Base-by-base conservation (phyloP, 2,113 vertebrate species). In the Pollimyrus isidori region DNA sequence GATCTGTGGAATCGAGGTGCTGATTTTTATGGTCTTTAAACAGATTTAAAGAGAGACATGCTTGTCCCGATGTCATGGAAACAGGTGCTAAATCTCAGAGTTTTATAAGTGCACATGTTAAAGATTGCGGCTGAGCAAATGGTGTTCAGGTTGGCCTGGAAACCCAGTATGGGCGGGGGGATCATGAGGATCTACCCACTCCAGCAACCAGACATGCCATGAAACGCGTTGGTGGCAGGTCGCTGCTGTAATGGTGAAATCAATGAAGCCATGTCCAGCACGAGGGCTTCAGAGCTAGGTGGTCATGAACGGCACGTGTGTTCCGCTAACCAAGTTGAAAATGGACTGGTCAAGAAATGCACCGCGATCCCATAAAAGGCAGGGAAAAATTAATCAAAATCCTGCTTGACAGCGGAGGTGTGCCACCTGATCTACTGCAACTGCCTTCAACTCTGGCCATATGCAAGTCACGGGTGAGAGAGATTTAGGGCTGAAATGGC, bases 401-500 rank as follows among this genome's bases (percentile, higher is more conserved):
- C 62, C 88, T 89, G 88, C 90, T 15, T 73, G 89, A 92, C 90
- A 69, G 89, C 82, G 3, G 82, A 88, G 58, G 80, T 82, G 65
- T 91, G 91, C 89, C 91, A 91, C 91, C 85, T 88, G 90, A 91
- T 90, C 88, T 86, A 92, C 93, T 92, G 92, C 86, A 56, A 88
- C 62, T 84, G 89, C 91, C 90, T 91, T 92, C 53, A 94, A 89
- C 88, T 30, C 89, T 35, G 53, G 91, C 91, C 91, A 92, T 87
- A 19, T 39, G 0, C 82, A 52, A 92, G 92, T 93, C 92, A 91
- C 52, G 88, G 88, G 92, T 58, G 82, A 90, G 52, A 80, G 91
- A 88, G 91, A 91, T 92, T 93, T 92, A 94, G 93, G 90, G 83
- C 83, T 90, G 91, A 90, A 88, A 92, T 88, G 90, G 88, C 87